phyloP scores from a whole-genome alignment of 1,140 invertebrate species.

The Cydia strobilella region DNA sequence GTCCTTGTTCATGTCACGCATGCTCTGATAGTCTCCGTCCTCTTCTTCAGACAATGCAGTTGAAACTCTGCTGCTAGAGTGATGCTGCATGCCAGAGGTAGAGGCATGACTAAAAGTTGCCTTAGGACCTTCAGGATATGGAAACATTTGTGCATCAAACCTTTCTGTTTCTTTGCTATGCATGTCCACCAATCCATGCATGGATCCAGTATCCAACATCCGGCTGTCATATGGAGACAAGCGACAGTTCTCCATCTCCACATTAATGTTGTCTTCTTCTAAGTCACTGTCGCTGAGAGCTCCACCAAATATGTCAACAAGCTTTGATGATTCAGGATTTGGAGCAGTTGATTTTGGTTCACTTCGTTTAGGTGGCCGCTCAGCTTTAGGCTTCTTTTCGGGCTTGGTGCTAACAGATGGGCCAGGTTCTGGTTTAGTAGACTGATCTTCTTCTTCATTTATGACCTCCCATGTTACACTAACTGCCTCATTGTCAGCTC shows the following conservation, averaged over 20 bases:
- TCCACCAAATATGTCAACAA: conserved; percentile 92
- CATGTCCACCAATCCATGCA: conserved; percentile 82
- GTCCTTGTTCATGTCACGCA: conserved; percentile 64
- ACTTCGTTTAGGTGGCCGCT: conserved; percentile 61
- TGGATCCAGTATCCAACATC: conserved; percentile 87
- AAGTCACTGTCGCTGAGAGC: conserved; percentile 91
- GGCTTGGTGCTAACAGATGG: conserved; percentile 44
- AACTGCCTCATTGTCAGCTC: conserved; percentile 95
- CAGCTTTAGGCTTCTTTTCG: conserved; percentile 56
- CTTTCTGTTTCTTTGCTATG: conserved; percentile 46
- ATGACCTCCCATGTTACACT: conserved; percentile 96
- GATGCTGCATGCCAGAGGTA: conserved; percentile 46
- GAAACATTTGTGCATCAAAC: conserved; percentile 62
- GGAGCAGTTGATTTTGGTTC: conserved; percentile 56
- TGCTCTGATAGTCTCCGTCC: conserved; percentile 57
- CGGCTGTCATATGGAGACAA: conserved; percentile 88
- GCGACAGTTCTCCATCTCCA: conserved; percentile 89
- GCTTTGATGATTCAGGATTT: conserved; percentile 65
- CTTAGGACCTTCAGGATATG: conserved; percentile 57
- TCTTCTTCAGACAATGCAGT: conserved; percentile 52
- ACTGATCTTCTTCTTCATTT: conserved; percentile 91
- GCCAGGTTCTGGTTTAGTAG: conserved; percentile 77
- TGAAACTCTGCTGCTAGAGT: conserved; percentile 46
- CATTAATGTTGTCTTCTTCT: conserved; percentile 86
- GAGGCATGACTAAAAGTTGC: conserved; percentile 42